Evolutionary conservation across 2,888 invertebrate genomes (phyloP).

Genomic region (Furcula furcula): DNA sequence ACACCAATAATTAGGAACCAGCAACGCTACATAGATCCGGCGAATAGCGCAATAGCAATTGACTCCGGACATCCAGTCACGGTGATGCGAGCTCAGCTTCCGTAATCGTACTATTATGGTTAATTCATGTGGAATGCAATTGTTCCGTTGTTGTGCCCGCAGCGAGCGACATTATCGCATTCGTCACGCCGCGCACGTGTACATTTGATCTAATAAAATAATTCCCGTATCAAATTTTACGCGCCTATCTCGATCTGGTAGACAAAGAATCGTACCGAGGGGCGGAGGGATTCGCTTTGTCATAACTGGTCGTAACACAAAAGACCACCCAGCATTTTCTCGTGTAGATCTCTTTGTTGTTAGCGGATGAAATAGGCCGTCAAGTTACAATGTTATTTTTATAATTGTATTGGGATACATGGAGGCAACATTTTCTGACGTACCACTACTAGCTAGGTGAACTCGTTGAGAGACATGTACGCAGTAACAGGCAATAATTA

Average conservation of each 20-base stretch:
- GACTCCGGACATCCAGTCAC: conserved; percentile 61
- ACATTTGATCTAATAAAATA: conserved; percentile 78
- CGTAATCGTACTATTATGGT: conserved; percentile 67
- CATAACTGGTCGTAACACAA: conserved; percentile 74
- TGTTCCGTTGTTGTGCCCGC: conserved; percentile 62
- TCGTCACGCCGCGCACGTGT: conserved; percentile 80
- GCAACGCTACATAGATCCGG: conserved; percentile 30
- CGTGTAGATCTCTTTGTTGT: conserved; percentile 54
- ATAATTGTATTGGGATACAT: conserved; percentile 33
- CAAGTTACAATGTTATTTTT: conserved; percentile 51
- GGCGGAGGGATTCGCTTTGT: conserved; percentile 73
- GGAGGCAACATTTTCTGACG: too few relatives aligned
- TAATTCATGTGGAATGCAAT: conserved; percentile 78
- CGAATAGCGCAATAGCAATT: conserved; percentile 49
- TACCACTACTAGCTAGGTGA: too few relatives aligned
- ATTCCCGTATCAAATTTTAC: conserved; percentile 81
- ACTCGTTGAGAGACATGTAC: conserved; percentile 31
- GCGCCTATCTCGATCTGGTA: conserved; percentile 78
- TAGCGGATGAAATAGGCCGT: conserved; percentile 60
- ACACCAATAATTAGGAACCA: conserved; percentile 8
- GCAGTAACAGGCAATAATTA: conserved; percentile 13
- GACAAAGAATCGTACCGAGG: conserved; percentile 65
- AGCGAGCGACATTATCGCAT: conserved; percentile 73
- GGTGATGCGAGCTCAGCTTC: conserved; percentile 62
- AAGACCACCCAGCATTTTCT: conserved; percentile 66